phyloP scores from a whole-genome alignment of 2,888 invertebrate genomes.

The Acronicta leporina region DNA sequence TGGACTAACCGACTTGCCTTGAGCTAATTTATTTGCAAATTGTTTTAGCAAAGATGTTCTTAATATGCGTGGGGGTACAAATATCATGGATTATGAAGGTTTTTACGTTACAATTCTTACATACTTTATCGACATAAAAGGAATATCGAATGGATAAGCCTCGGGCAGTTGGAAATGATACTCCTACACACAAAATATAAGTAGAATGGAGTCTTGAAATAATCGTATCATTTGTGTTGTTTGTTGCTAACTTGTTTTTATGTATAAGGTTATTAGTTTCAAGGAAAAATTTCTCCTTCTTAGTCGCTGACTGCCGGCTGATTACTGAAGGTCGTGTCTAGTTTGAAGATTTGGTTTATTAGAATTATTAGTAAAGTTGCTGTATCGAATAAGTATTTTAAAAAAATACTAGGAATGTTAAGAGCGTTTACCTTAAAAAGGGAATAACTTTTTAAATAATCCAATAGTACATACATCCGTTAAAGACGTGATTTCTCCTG shows the following conservation, averaged over 20 bases:
- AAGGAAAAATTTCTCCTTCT: constrained; percentile 1
- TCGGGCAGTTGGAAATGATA: constrained; percentile 33
- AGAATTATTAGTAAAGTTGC: too few relatives aligned
- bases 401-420: neutral
- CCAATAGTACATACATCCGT: constrained; percentile 1
- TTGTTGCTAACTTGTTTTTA: neutral
- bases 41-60: constrained; percentile 50
- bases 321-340: too few relatives aligned
- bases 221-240: constrained; percentile 26
- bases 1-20: constrained; percentile 57
- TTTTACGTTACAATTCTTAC: neutral
- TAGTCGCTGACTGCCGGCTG: too few relatives aligned
- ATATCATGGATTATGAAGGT: constrained; percentile 41
- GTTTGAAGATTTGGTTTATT: too few relatives aligned
- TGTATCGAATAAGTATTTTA: too few relatives aligned
- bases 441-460: constrained; percentile 3
- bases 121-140: constrained; percentile 35
- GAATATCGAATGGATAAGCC: constrained; percentile 37
- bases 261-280: neutral
- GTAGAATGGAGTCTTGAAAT: constrained; percentile 21
- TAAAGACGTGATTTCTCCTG: constrained; percentile 17
- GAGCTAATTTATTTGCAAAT: constrained; percentile 59
- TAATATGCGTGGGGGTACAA: constrained; percentile 35
- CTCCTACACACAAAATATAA: constrained; percentile 37
- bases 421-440: neutral